Base-by-base conservation (phyloP, 2,113 vertebrate genomes). In the Poecile atricapillus region DNA sequence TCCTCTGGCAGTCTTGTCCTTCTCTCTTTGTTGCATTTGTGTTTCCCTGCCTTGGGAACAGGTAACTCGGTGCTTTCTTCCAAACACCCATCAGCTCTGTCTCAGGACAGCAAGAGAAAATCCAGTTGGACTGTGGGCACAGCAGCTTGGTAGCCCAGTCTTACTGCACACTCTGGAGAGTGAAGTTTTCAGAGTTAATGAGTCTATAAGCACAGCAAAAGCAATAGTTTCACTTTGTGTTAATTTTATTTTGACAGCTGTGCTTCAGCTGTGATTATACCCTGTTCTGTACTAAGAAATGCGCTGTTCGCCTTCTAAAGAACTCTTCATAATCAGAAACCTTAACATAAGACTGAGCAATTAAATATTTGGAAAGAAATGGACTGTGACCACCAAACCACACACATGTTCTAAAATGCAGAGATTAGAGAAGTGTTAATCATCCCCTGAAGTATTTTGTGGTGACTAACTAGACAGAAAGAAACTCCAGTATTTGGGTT, bases 231-330 rank as follows among this genome's bases (percentile, higher is more conserved):
- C 62, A 64, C 35, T 89, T 50, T 7, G 25, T 50, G 77, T 33
- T 87, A 17, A 78, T 91, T 91, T 80, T 28, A 63, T 90, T 91
- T 81, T 84, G 93, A 84, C 87, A 96, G 73, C 87, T 83, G 92
- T 76, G 85, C 63, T 88, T 93, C 83, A 53, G 78, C 63, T 94
- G 81, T 71, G 70, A 92, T 94, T 89, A 79, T 75, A 44, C 44
- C 55, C 67, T 74, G 25, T 14, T 84, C 78, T 71, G 56, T 56
- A 44, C 33, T 27, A 60, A 80, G 69, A 63, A 88, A 83, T 63
- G 56, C 49, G 27, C 44, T 90, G 8, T 56, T 67, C 73, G 91
- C 28, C 37, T 63, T 50, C 68, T 50, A 75, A 92, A 37, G 43
- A 91, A 67, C 80, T 63, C 86, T 31, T 67, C 39, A 12, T 39